Percentiles rank a stretch among this genome's conserved stretches.
phyloP scores from a whole-genome alignment of 1,140 invertebrate genomes.

The Aleiodes sp. region DNA sequence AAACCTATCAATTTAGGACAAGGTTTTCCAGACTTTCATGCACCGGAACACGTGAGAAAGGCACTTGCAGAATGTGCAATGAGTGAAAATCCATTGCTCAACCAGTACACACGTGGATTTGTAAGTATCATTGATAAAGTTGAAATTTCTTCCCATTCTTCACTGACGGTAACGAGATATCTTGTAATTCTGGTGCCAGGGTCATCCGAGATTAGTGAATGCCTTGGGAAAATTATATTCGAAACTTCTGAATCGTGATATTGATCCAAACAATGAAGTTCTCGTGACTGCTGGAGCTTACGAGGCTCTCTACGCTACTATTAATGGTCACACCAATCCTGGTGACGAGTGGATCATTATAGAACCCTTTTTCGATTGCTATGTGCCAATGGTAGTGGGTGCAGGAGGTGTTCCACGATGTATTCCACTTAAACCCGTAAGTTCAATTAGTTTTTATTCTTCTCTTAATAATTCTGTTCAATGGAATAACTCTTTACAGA shows the following conservation, averaged over 20 bases:
- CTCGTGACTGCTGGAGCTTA: conserved; percentile 93
- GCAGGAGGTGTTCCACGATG: conserved; percentile 89
- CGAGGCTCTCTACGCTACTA: conserved; percentile 85
- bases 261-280: conserved; percentile 87
- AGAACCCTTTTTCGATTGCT: conserved; percentile 98
- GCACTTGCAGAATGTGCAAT: conserved; percentile 76
- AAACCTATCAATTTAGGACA: conserved; percentile 96
- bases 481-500: conserved; percentile 50
- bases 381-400: conserved; percentile 91
- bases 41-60: conserved; percentile 85
- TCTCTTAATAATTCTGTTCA: not conserved
- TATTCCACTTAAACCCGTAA: conserved; percentile 86
- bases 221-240: conserved; percentile 87
- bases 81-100: conserved; percentile 79
- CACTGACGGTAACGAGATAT: conserved; percentile 18
- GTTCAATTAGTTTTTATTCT: conserved; percentile 36
- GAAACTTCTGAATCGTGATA: conserved; percentile 74
- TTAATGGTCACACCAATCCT: conserved; percentile 84
- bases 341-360: conserved; percentile 97
- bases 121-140: conserved; percentile 68
- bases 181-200: conserved; percentile 71
- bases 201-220: conserved; percentile 89
- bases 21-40: conserved; percentile 95
- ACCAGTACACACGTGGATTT: conserved; percentile 93
- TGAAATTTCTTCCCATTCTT: not conserved